A percentile compares a stretch with the other conserved stretches of the same genome.
These are phyloP conservation scores for Hypselothyrea guttata DNA, from an alignment of 2,888 invertebrate genomes.

Conservation along the genomic window DNA sequence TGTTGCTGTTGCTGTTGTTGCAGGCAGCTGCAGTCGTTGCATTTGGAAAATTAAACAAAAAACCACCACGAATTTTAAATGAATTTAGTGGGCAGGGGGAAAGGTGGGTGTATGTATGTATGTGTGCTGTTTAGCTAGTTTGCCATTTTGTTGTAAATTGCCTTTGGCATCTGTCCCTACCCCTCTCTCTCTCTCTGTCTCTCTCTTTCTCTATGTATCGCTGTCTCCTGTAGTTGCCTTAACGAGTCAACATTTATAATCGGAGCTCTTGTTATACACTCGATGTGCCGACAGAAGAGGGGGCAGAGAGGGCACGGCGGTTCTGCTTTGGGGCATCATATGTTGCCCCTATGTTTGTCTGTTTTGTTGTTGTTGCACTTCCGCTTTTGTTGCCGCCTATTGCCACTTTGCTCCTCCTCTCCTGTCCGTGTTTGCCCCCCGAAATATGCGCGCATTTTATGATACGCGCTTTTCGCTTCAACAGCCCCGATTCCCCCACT, in stretches of 20 bases:
- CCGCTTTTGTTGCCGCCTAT: conserved; percentile 15
- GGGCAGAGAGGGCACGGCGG: conserved; percentile 28
- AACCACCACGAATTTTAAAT: conserved; percentile 70
- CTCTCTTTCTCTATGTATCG: conserved; percentile 10
- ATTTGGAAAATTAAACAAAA: conserved; percentile 61
- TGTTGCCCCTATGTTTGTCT: conserved; percentile 11
- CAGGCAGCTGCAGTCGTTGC: conserved; percentile 30
- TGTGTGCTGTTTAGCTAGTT: conserved; percentile 40
- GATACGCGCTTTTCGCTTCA: conserved; percentile 45
- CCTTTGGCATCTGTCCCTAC: conserved; percentile 35
- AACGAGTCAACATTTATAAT: conserved; percentile 47
- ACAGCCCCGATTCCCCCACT: not conserved
- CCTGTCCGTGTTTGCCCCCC: conserved; percentile 44
- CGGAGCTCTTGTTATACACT: conserved; percentile 46
- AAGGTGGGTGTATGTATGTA: conserved; percentile 13
- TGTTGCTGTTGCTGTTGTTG: conserved; percentile 17
- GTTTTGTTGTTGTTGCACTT: conserved; percentile 15
- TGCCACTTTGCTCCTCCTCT: conserved; percentile 26
- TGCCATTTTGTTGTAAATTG: conserved; percentile 63
- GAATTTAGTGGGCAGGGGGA: conserved; percentile 49
- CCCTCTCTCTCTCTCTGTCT: conserved; percentile 16
- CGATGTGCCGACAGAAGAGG: not conserved
- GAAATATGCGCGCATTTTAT: conserved; percentile 70
- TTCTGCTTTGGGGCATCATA: conserved; percentile 32
- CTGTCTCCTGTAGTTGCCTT: conserved; percentile 29